Base-by-base conservation (phyloP, 2,113 vertebrate genomes). In the Bagarius yarrelli region DNA sequence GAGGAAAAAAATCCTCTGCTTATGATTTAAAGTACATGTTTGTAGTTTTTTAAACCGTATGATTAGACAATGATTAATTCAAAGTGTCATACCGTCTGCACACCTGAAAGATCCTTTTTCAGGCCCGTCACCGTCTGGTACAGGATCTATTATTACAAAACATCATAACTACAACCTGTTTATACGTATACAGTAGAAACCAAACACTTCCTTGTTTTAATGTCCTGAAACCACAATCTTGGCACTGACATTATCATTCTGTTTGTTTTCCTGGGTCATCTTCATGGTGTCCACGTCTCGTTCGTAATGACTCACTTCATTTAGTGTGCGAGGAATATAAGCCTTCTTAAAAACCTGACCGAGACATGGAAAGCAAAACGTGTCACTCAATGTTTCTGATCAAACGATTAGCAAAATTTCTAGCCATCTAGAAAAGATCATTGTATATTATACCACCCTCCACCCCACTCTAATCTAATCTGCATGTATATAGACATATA, bases 81-180 rank as follows among this genome's bases (percentile, higher is more conserved):
- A 27, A 67, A 44, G 27, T 15, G 8, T 59, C 55, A 74, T 90
- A 99, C 98, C 91, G 89, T 95, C 80, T 99, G 96, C 79, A 97
- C 95, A 52, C 97, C 98, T 0, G 96, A 97, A 59, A 99, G 94
- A 85, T 99, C 96, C 87, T 97, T 97, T 92, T 93, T 99, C 85
- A 99, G 83, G 73, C 98, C 97, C 0, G 92, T 97, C 76, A 99
- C 94, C 0, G 97, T 98, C 87, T 97, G 98, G 79, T 99, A 99
- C 6, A 99, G 90, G 89, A 99, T 92, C 97, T 99, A 89, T 5
- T 44, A 50, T 71, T 79, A 57, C 30, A 59, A 87, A 25, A 80
- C n/a, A 85, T 59, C 64, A 61, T n/a, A 21, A 27, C 15, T 32
- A 78, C 23, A 15, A 1, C 47, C 21, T 23, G 23, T 47, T 72